A percentile compares a stretch with the other conserved stretches of the same genome.
phyloP scores from a whole-genome alignment of 1,140 invertebrate genomes.

The Chionoecetes opilio region DNA sequence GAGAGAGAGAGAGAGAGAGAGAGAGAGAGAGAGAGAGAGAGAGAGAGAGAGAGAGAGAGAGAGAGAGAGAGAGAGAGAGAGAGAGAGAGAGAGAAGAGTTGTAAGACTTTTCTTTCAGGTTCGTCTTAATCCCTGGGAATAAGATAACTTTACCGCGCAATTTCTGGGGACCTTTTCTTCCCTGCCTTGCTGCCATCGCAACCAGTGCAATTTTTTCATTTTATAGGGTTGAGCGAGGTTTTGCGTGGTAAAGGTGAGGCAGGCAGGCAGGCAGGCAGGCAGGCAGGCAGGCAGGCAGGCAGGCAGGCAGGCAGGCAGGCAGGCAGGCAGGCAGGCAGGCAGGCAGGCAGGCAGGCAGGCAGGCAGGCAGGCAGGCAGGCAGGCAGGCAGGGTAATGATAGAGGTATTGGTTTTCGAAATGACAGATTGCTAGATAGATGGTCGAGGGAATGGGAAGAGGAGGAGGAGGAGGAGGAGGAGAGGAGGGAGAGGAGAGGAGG shows the following conservation, averaged over 20 bases:
- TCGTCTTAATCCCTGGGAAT: background rate
- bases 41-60: constrained; percentile 35
- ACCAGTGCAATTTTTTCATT: background rate
- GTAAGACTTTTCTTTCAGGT: background rate
- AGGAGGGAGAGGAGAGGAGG: background rate
- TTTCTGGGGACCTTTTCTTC: background rate
- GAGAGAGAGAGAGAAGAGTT: constrained; percentile 40
- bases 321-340: background rate
- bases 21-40: constrained; percentile 41
- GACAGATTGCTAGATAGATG: constrained; percentile 39
- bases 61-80: constrained; percentile 34
- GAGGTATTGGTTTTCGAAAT: background rate
- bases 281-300: background rate
- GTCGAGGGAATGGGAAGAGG: background rate
- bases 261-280: constrained; percentile 11
- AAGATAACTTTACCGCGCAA: background rate
- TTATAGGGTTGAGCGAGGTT: background rate
- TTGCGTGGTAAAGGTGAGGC: background rate
- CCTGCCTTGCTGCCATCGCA: background rate
- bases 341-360: background rate
- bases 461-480: background rate
- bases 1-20: constrained; percentile 33
- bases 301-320: background rate
- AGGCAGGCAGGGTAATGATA: background rate
- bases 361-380: background rate